A percentile compares a stretch with the other conserved stretches of the same genome.
phyloP scores from a whole-genome alignment of 2,888 invertebrate genomes.

The Icerya purchasi region DNA sequence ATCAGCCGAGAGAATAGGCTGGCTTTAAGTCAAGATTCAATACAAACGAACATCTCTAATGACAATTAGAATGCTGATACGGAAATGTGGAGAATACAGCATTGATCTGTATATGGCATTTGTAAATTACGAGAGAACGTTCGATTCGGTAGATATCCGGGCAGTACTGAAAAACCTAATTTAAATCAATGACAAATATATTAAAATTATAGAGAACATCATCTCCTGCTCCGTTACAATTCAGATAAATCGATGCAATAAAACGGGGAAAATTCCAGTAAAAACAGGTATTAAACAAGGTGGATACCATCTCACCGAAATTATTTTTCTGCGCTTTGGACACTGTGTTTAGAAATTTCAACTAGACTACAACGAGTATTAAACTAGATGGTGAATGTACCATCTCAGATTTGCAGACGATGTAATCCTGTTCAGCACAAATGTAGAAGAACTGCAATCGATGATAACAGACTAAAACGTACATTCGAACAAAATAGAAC shows the following conservation, averaged over 20 bases:
- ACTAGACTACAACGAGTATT: neutral
- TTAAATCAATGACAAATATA: neutral
- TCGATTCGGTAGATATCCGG: neutral
- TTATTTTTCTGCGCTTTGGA: too few species aligned
- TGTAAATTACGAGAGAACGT: neutral
- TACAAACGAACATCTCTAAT: neutral
- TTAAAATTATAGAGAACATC: neutral
- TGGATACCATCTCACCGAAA: neutral
- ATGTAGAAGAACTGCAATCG: neutral
- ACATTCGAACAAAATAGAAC: neutral
- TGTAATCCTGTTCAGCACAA: neutral
- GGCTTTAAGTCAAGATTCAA: neutral
- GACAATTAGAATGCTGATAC: neutral
- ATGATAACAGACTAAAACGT: neutral
- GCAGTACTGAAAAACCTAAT: neutral
- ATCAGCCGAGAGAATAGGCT: neutral
- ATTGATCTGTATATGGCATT: neutral
- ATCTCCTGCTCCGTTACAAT: too few species aligned
- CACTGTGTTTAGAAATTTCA: neutral
- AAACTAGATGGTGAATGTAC: neutral
- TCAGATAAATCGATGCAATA: neutral
- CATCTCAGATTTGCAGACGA: neutral
- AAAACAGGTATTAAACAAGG: neutral
- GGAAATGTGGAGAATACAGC: neutral
- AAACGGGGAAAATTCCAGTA: neutral